Evolutionary conservation across 2,888 invertebrate species (phyloP).

Genomic region (Drosophila kuntzei): DNA sequence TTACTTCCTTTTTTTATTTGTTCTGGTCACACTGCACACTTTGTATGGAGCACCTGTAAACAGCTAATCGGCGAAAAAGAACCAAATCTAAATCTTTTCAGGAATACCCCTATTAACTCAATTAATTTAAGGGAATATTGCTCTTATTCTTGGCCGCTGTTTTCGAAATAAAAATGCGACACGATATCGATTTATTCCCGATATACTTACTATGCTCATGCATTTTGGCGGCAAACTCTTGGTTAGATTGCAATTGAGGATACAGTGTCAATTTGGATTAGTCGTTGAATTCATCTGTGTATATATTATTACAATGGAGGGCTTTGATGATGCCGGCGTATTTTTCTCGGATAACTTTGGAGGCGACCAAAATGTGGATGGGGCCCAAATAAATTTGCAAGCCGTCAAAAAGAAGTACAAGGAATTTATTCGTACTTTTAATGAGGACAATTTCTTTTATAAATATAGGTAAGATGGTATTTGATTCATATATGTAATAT

Average conservation of each 20-base stretch:
- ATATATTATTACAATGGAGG: slow-evolving; percentile 90
- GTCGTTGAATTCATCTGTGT: not conserved
- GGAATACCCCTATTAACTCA: too few species aligned
- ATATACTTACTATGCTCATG: not conserved
- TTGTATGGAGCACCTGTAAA: too few species aligned
- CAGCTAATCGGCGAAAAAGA: too few species aligned
- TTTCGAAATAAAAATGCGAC: not conserved
- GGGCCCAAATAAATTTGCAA: slow-evolving; percentile 89
- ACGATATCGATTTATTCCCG: slow-evolving; percentile 17
- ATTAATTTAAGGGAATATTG: too few species aligned
- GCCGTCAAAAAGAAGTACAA: slow-evolving; percentile 95
- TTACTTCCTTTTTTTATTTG: too few species aligned
- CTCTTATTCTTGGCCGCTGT: not conserved
- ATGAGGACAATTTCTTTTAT: slow-evolving; percentile 97
- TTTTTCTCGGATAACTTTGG: slow-evolving; percentile 97
- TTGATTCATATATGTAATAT: not conserved
- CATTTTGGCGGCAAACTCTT: slow-evolving; percentile 67
- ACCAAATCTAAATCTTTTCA: too few species aligned
- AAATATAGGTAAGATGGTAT: slow-evolving; percentile 93
- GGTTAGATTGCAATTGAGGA: slow-evolving; percentile 16
- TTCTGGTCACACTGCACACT: too few species aligned
- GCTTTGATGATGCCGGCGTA: slow-evolving; percentile 96
- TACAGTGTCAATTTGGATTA: not conserved
- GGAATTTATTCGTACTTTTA: slow-evolving; percentile 97
- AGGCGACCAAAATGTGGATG: slow-evolving; percentile 89